These are phyloP conservation scores for Trichechus manatus DNA, from an alignment of 2,113 vertebrate genomes.

Conservation along the genomic window DNA sequence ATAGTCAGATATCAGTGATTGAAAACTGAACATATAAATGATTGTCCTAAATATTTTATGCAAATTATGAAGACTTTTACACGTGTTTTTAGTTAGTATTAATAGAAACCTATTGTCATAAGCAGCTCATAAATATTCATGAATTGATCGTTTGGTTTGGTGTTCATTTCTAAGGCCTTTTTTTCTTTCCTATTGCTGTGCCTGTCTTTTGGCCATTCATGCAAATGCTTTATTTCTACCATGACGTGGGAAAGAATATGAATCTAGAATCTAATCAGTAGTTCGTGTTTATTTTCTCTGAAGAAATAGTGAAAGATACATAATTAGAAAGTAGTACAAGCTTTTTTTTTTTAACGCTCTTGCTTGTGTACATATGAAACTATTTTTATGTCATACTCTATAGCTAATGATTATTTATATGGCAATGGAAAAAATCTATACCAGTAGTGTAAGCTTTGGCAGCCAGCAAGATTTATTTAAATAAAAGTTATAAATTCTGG, in stretches of 20 bases:
- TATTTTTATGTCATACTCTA: neutral
- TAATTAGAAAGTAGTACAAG: neutral
- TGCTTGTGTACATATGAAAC: neutral
- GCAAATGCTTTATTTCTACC: slow-evolving; percentile 24
- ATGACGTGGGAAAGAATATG: slow-evolving; percentile 1
- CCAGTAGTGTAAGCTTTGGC: neutral
- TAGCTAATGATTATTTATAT: neutral
- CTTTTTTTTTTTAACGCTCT: neutral
- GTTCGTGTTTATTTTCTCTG: slow-evolving; percentile 27
- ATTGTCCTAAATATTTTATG: slow-evolving; percentile 63
- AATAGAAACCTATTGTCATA: slow-evolving; percentile 57
- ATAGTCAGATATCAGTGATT: slow-evolving; percentile 4
- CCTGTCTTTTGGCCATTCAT: neutral
- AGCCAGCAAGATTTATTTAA: neutral
- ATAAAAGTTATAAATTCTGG: neutral
- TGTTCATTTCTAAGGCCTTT: slow-evolving; percentile 46
- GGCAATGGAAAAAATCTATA: neutral
- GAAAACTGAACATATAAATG: slow-evolving; percentile 67
- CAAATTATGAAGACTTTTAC: slow-evolving; percentile 36
- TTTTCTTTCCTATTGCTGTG: neutral
- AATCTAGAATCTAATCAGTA: neutral
- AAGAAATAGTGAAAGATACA: slow-evolving; percentile 26
- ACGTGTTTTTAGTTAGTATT: slow-evolving; percentile 55
- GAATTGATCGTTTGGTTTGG: neutral
- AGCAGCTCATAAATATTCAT: slow-evolving; percentile 53